Evolutionary conservation across 1,140 invertebrate genomes (phyloP), one percentile per base, ranked within the genome.

Genomic region (Augochlora pura): DNA sequence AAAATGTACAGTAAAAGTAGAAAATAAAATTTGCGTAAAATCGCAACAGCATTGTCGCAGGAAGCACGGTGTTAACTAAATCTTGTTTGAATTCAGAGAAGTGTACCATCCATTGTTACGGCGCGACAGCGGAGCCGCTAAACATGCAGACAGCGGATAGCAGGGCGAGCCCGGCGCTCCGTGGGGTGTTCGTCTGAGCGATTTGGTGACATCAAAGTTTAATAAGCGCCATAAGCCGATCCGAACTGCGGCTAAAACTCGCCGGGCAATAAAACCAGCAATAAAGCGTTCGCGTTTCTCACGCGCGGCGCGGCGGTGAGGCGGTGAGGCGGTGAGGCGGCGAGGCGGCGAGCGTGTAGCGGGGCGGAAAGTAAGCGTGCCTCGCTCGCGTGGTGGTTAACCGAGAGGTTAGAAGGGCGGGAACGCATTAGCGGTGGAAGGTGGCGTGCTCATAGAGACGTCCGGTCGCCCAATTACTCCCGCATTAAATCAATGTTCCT

Each of bases 401-500:
- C 84, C 83, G 64, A 86, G 85, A 87, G 86, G 84, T 83, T 81
- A 74, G 69, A 82, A 83, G 83, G 83, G 81, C 66, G 82, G 84
- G 86, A 87, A 88, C 77, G 69, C 84, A 90, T 90, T 90, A 90
- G 89, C 86, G 89, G 80, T 85, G 86, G 88, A 87, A 87, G 89
- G 86, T 88, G 86, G 88, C 89, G 82, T 67, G 77, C 88, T 91
- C 89, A 92, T 92, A 90, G 90, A 91, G 91, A 92, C 89, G 90
- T 92, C 89, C 89, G 86, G 88, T 86, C 87, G 89, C 90, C 91
- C 91, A 92, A 92, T 92, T 92, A 92, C 90, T 91, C 86, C 86
- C 87, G 91, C 89, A 92, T 92, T 92, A 92, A 92, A 92, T 92
- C 91, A 92, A 92, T 92, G 91, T 92, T 90, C 86, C 86, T 86